A percentile compares a stretch with the other conserved stretches of the same genome.
Conservation (phyloP, 2,888 invertebrate genomes). For the Aphodius sticticus region DNA sequence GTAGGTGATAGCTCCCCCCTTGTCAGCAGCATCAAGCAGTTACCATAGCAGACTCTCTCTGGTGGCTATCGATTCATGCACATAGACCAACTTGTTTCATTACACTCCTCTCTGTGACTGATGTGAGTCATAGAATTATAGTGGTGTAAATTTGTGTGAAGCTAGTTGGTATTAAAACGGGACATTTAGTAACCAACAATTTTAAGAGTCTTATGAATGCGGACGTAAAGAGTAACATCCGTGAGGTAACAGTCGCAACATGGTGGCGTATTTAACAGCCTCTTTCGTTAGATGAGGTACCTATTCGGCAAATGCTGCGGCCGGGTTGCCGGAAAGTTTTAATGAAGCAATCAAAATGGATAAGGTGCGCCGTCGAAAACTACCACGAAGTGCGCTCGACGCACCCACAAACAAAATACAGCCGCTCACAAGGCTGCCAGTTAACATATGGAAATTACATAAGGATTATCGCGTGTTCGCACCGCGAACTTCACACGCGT, state of each 20-base stretch:
- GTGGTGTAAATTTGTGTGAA: too few species aligned
- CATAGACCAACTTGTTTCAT: too few species aligned
- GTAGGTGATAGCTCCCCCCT: too few species aligned
- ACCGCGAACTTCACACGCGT: not conserved
- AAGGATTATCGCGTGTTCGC: not conserved
- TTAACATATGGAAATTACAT: not conserved
- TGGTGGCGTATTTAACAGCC: not conserved
- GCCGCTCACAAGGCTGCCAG: not conserved
- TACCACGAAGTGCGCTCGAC: not conserved
- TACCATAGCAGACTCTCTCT: too few species aligned
- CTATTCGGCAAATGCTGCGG: not conserved
- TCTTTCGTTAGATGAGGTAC: not conserved
- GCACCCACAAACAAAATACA: not conserved
- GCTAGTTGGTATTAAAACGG: too few species aligned
- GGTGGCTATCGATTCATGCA: too few species aligned
- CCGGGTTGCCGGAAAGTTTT: not conserved
- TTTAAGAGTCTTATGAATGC: too few species aligned
- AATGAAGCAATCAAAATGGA: conserved; percentile 4
- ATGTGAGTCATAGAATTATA: too few species aligned
- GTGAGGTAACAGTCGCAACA: not conserved
- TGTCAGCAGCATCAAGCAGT: too few species aligned
- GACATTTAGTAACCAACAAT: too few species aligned
- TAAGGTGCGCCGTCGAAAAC: conserved; percentile 4
- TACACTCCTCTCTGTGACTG: too few species aligned
- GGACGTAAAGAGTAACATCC: not conserved